Conservation (phyloP, 2,113 vertebrate genomes). For the Riparia riparia region DNA sequence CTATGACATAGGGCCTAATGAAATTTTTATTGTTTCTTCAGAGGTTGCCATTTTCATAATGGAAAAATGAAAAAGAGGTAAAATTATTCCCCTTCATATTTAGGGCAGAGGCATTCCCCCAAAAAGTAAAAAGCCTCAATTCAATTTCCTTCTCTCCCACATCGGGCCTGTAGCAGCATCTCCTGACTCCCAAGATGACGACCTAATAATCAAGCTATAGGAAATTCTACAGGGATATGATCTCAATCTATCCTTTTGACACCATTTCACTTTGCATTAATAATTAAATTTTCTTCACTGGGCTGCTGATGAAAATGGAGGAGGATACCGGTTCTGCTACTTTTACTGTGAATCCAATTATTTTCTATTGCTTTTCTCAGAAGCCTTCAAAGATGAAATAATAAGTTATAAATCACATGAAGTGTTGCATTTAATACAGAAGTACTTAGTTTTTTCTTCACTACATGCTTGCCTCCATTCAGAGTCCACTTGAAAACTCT, state of each 20-base stretch:
- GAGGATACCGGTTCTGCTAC: neutral
- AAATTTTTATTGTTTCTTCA: neutral
- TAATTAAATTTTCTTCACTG: conserved; percentile 55
- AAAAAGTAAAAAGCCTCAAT: neutral
- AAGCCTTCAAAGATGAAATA: neutral
- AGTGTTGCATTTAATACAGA: neutral
- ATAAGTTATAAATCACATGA: neutral
- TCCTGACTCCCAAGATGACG: neutral
- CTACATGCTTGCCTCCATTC: neutral
- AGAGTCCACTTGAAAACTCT: neutral
- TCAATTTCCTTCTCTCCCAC: neutral
- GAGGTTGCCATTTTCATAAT: neutral
- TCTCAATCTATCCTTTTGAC: conserved; percentile 22
- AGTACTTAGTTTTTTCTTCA: neutral
- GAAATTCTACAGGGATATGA: conserved; percentile 15
- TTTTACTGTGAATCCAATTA: neutral
- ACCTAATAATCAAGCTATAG: conserved; percentile 37
- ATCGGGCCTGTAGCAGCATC: neutral
- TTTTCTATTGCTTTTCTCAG: neutral
- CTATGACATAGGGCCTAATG: neutral
- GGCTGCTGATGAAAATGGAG: neutral
- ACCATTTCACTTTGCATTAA: conserved; percentile 45
- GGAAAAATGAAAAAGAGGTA: neutral
- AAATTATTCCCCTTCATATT: neutral
- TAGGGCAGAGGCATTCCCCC: neutral